Evolutionary conservation across 2,797 vertebrate species (phyloP).

Genomic region (Steatocranus sp.): DNA sequence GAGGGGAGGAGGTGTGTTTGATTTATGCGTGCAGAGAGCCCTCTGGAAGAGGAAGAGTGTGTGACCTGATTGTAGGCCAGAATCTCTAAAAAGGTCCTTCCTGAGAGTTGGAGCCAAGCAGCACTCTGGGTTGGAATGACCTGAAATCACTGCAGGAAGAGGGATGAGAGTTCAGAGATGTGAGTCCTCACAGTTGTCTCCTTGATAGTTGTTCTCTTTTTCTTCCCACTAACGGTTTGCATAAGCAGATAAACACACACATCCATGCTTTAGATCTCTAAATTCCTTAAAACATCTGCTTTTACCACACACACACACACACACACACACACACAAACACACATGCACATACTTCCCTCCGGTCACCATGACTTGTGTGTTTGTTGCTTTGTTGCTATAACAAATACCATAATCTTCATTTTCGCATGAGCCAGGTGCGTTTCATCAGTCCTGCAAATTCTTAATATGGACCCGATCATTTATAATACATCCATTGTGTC

Average conservation of each 20-base stretch:
- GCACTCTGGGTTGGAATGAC: slow-evolving; percentile 17
- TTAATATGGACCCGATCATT: slow-evolving; percentile 32
- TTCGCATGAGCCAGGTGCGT: slow-evolving; percentile 15
- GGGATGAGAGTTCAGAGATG: neutral
- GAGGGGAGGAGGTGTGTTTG: slow-evolving; percentile 21
- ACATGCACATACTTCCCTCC: neutral
- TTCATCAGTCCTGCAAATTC: slow-evolving; percentile 19
- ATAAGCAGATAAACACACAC: neutral
- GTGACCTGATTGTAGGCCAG: slow-evolving; percentile 37
- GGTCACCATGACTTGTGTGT: slow-evolving; percentile 12
- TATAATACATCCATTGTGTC: slow-evolving; percentile 31
- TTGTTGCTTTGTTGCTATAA: slow-evolving; percentile 40
- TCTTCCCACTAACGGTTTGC: slow-evolving; percentile 2
- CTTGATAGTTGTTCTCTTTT: neutral
- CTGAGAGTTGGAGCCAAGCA: slow-evolving; percentile 18
- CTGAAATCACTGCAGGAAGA: slow-evolving; percentile 13
- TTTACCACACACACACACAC: neutral
- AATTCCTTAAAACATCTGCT: slow-evolving; percentile 32
- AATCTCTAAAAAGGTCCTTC: slow-evolving; percentile 35
- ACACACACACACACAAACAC: too few species aligned
- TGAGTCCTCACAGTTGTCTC: neutral
- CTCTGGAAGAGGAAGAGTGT: slow-evolving; percentile 36
- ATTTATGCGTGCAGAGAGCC: slow-evolving; percentile 42
- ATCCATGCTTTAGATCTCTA: neutral
- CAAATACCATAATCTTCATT: slow-evolving; percentile 23